A percentile compares a stretch with the other conserved stretches of the same genome.
Conservation (phyloP, 2,113 vertebrate species). For the Neotoma lepida region DNA sequence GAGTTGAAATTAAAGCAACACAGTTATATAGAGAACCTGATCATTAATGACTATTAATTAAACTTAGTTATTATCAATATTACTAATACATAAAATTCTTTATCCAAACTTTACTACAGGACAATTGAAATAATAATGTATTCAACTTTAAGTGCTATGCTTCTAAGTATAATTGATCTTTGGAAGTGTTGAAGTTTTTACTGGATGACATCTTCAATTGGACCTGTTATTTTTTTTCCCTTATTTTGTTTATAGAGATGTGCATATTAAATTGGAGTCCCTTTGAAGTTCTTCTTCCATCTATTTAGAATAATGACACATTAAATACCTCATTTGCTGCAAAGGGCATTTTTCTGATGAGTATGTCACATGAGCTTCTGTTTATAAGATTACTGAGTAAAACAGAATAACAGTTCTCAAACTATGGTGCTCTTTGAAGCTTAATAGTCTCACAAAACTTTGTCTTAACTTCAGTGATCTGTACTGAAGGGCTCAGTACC, state of each 20-base stretch:
- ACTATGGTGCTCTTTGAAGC: neutral
- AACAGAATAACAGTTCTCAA: conserved; percentile 31
- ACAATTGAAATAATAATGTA: neutral
- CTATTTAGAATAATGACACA: conserved; percentile 5
- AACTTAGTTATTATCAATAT: neutral
- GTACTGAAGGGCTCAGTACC: neutral
- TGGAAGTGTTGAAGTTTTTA: neutral
- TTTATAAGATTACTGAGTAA: conserved; percentile 10
- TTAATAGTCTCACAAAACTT: neutral
- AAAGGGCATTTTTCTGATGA: conserved; percentile 12
- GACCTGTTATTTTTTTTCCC: neutral
- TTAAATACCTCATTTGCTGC: neutral
- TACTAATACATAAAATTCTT: neutral
- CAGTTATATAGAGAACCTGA: neutral
- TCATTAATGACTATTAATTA: neutral
- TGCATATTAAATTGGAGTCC: neutral
- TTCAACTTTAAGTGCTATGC: neutral
- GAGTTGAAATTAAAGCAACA: neutral
- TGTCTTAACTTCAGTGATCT: neutral
- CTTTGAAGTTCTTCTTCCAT: neutral
- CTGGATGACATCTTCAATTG: neutral
- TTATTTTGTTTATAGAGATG: neutral
- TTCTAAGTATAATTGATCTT: neutral
- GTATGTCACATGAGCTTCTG: neutral
- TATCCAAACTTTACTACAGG: neutral